Evolutionary conservation across 2,113 vertebrate genomes (phyloP).

Genomic region (Casuarius casuarius): DNA sequence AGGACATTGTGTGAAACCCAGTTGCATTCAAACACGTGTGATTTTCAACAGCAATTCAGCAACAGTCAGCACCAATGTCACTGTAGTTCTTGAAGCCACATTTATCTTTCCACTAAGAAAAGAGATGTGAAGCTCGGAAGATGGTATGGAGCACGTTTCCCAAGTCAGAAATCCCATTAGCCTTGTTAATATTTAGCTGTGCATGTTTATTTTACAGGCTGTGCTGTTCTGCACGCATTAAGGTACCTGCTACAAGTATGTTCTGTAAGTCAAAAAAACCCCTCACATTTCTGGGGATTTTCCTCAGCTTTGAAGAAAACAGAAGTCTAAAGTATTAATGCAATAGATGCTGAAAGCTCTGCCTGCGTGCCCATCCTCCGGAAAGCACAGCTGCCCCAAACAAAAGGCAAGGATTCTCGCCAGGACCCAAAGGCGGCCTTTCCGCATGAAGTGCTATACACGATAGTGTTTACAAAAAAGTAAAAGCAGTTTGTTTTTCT

Average conservation of each 20-base stretch:
- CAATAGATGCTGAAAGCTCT: not conserved
- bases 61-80: not conserved
- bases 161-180: slow-evolving; percentile 1
- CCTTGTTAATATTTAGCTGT: slow-evolving; percentile 45
- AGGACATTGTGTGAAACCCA: not conserved
- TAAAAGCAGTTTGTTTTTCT: not conserved
- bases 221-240: not conserved
- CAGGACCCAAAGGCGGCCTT: not conserved
- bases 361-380: not conserved
- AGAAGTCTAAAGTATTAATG: not conserved
- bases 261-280: not conserved
- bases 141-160: not conserved
- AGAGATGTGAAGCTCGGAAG: not conserved
- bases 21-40: not conserved
- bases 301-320: not conserved
- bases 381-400: not conserved
- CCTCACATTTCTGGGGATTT: not conserved
- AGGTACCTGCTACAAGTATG: not conserved
- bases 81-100: rapidly evolving
- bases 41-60: not conserved
- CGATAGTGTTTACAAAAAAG: not conserved
- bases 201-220: not conserved
- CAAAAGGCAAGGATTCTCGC: not conserved
- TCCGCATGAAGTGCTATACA: not conserved
- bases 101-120: slow-evolving; percentile 18